These are phyloP conservation scores for Orcinus orca DNA, from an alignment of 2,113 vertebrate genomes.

Conservation along the genomic window DNA sequence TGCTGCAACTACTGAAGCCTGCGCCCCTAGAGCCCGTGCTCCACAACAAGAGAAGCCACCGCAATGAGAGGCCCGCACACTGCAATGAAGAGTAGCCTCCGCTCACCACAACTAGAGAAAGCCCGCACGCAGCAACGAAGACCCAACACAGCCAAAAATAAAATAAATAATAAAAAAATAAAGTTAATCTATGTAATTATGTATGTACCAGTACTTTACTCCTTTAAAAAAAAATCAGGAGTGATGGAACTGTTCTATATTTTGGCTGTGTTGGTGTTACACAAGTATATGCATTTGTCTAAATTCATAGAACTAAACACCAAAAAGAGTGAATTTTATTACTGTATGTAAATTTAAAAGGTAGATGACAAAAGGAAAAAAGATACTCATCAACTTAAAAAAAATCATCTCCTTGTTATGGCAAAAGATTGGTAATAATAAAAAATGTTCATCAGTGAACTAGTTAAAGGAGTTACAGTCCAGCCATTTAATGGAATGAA, in stretches of 20 bases:
- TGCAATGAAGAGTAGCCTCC: no score
- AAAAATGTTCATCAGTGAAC: not conserved
- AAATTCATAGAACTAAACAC: not conserved
- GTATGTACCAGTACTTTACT: no score
- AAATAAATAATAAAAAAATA: no score
- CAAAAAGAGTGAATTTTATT: not conserved
- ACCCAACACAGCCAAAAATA: no score
- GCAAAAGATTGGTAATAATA: not conserved
- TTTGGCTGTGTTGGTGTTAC: not conserved
- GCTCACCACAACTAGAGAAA: no score
- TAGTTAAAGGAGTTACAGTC: not conserved
- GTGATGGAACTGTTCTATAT: not conserved
- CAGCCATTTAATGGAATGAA: not conserved
- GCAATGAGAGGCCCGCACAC: no score
- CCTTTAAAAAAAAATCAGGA: not conserved
- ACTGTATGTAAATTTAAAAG: not conserved
- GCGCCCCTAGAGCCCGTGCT: no score
- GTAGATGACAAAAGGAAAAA: not conserved
- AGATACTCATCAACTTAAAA: not conserved
- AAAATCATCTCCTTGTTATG: not conserved
- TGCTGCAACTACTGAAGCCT: no score
- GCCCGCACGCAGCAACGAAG: no score
- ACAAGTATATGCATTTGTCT: not conserved
- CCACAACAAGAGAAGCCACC: no score
- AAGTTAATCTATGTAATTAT: no score